Percentiles rank a stretch among this genome's conserved stretches.
Conservation (phyloP, 37 sponge, comb jelly and placozoan genomes). For the Aphrocallistes beatrix region DNA sequence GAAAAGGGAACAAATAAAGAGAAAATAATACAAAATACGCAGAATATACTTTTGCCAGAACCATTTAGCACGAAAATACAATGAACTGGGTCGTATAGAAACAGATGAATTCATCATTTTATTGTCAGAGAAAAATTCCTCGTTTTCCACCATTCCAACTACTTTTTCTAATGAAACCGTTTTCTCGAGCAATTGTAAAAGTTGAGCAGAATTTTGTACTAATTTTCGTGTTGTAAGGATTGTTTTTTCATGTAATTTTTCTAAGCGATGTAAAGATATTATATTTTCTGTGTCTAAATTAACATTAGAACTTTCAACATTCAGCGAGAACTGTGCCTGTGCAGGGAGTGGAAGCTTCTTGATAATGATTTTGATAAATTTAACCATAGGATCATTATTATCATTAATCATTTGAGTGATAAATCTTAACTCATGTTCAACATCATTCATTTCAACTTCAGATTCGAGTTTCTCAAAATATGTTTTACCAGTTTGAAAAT, state of each 20-base stretch:
- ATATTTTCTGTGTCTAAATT: not conserved
- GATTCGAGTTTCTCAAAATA: not conserved
- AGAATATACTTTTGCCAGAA: not conserved
- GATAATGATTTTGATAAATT: slow-evolving; percentile 54
- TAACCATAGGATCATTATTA: not conserved
- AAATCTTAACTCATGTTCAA: not conserved
- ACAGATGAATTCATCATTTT: not conserved
- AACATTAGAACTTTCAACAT: slow-evolving; percentile 73
- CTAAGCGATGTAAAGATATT: not conserved
- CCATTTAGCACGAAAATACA: not conserved
- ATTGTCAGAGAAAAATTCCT: not conserved
- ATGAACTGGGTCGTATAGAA: too few relatives aligned
- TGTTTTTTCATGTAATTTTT: not conserved
- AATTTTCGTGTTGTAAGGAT: not conserved
- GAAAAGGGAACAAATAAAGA: not conserved
- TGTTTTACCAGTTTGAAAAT: not conserved
- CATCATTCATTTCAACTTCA: not conserved
- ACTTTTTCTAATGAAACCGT: not conserved
- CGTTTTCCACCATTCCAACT: not conserved
- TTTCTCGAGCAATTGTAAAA: not conserved
- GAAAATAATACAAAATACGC: not conserved
- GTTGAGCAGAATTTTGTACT: not conserved
- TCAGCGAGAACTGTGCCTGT: slow-evolving; percentile 37
- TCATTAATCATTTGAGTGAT: not conserved
- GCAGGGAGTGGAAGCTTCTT: slow-evolving; percentile 63